These are phyloP conservation scores for Drosophila multiciliata DNA, from an alignment of 2,888 invertebrate species.

Conservation along the genomic window DNA sequence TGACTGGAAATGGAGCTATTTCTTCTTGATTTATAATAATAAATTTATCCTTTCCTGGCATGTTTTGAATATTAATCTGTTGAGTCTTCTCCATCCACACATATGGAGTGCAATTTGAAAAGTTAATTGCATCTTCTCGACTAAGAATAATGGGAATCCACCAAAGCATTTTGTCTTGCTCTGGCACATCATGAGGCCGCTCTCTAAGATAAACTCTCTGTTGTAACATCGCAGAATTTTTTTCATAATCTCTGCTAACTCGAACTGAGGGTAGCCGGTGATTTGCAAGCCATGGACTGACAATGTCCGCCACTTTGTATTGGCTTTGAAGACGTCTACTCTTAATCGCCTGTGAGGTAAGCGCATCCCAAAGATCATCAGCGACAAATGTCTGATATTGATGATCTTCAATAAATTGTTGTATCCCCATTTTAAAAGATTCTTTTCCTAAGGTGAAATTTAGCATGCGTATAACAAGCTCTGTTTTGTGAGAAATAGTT, in stretches of 20 bases:
- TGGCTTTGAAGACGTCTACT: constrained; percentile 86
- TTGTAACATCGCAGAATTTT: constrained; percentile 87
- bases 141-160: constrained; percentile 90
- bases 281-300: constrained; percentile 93
- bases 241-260: constrained; percentile 89
- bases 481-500: constrained; percentile 90
- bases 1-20: constrained; percentile 93
- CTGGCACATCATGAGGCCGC: constrained; percentile 90
- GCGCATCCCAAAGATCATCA: constrained; percentile 91
- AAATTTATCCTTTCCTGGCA: constrained; percentile 88
- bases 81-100: constrained; percentile 88
- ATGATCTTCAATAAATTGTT: constrained; percentile 88
- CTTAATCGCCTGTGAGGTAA: constrained; percentile 89
- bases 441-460: constrained; percentile 92
- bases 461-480: constrained; percentile 94
- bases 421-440: constrained; percentile 90
- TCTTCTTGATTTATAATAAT: constrained; percentile 93
- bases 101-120: constrained; percentile 86
- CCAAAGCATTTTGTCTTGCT: constrained; percentile 90
- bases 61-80: constrained; percentile 86
- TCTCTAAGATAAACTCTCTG: constrained; percentile 90
- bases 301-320: constrained; percentile 89
- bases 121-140: constrained; percentile 87
- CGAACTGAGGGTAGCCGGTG: constrained; percentile 91
- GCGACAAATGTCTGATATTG: constrained; percentile 91